Percentiles rank a stretch among this genome's conserved stretches.
phyloP scores from a whole-genome alignment of 2,113 vertebrate species.

The Sialia sialis region DNA sequence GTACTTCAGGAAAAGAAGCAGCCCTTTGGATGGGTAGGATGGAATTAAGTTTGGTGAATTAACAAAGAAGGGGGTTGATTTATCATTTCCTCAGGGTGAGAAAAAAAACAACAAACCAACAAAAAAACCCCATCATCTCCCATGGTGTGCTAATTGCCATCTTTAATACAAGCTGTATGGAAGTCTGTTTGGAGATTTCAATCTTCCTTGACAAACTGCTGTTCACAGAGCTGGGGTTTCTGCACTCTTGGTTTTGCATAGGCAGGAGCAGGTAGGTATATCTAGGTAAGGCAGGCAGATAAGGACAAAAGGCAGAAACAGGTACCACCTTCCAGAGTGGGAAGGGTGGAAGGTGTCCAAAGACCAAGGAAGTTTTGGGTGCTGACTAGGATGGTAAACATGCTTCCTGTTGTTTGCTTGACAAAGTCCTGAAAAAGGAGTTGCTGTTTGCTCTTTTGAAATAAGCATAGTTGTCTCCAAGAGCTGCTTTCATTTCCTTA shows the following conservation, averaged over 20 bases:
- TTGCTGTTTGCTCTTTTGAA: neutral
- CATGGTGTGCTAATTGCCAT: neutral
- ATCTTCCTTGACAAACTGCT: neutral
- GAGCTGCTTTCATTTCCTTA: neutral
- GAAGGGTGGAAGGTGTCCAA: neutral
- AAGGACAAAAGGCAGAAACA: neutral
- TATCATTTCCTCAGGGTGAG: neutral
- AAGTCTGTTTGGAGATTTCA: neutral
- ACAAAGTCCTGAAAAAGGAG: neutral
- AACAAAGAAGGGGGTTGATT: neutral
- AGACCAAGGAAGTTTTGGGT: neutral
- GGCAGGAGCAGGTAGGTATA: neutral
- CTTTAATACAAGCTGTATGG: neutral
- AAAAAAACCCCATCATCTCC: neutral
- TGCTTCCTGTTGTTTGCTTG: neutral
- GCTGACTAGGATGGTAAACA: neutral
- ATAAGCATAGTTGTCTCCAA: neutral
- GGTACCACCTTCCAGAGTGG: rapidly evolving
- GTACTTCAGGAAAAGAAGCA: neutral
- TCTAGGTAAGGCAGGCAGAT: neutral
- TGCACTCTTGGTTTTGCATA: rapidly evolving
- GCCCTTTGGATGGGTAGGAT: neutral
- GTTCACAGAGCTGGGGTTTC: neutral
- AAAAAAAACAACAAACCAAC: neutral
- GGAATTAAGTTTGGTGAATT: neutral